Base-by-base conservation (phyloP, 2,888 invertebrate genomes). In the Heliconius charithonia region DNA sequence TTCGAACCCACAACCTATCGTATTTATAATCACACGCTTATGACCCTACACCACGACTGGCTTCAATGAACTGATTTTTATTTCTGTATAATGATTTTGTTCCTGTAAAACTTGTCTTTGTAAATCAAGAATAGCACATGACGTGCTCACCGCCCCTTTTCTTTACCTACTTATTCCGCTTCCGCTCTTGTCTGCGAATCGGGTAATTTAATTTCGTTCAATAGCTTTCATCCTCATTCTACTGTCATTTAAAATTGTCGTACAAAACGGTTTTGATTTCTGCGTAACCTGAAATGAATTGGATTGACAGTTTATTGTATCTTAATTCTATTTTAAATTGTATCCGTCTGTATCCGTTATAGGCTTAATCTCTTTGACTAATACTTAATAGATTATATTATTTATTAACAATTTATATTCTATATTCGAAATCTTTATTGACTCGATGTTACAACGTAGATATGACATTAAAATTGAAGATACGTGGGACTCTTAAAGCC, bases 211-310 rank as follows among this genome's bases (percentile, higher is more conserved):
- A 79, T 77, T 80, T 78, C 25, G 76, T 80, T 81, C 74, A 76
- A 80, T 76, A 77, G 79, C 81, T 81, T 78, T 78, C 81, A 78
- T 81, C 79, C 75, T 75, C 62, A 79, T 77, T 79, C 62, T 66
- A n/a, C 41, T 62, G 37, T 71, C 63, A 67, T 77, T 79, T 77
- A 32, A 74, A 79, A 81, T 79, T 79, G 71, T n/a, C 73, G 69
- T 69, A 74, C 29, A 62, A 78, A 73, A 12, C 45, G 56, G 62
- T 56, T 73, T 74, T 74, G 59, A 73, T 67, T 59, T 59, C 73
- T 73, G 59, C 29, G 3, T 74, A 37, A 16, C 71, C 16, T 56
- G 4, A 72, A 27, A 74, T 66, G 1, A 59, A 74, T 74, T 67
- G 29, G 16, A 10, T 65, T 72, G 32, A 32, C 32, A 4, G 16